Percentiles rank a stretch among this genome's conserved stretches.
Conservation (phyloP, 2,113 vertebrate genomes). For the Neotoma lepida region DNA sequence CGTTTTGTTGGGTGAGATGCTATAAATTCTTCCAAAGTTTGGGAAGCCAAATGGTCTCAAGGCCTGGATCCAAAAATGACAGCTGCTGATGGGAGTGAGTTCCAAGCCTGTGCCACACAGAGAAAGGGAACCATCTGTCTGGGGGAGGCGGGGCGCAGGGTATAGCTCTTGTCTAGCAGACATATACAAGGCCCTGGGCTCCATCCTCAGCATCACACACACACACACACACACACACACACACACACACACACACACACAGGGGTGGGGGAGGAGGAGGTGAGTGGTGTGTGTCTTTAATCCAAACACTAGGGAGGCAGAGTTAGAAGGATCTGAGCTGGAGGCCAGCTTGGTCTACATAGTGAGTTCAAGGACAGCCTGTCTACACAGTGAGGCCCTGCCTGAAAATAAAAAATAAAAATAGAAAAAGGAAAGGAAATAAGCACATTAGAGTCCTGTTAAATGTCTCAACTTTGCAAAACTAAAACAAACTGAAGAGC, state of each 20-base stretch:
- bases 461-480: neutral
- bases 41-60: neutral
- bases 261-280: neutral
- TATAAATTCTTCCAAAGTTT: neutral
- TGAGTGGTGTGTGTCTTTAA: neutral
- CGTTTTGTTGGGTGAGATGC: neutral
- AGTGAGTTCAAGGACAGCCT: neutral
- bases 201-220: neutral
- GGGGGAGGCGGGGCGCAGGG: neutral
- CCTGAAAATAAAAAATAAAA: neutral
- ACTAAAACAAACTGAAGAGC: neutral
- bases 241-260: neutral
- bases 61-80: neutral
- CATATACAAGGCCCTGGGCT: neutral
- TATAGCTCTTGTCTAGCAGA: neutral
- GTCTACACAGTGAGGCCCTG: neutral
- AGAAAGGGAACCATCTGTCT: neutral
- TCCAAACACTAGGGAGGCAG: neutral
- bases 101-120: neutral
- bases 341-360: neutral
- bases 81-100: neutral
- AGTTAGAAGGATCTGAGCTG: neutral
- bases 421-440: neutral
- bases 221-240: neutral
- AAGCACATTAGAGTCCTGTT: neutral